These are phyloP conservation scores for Dermatemys mawii DNA, from an alignment of 2,113 vertebrate genomes.

Conservation along the genomic window DNA sequence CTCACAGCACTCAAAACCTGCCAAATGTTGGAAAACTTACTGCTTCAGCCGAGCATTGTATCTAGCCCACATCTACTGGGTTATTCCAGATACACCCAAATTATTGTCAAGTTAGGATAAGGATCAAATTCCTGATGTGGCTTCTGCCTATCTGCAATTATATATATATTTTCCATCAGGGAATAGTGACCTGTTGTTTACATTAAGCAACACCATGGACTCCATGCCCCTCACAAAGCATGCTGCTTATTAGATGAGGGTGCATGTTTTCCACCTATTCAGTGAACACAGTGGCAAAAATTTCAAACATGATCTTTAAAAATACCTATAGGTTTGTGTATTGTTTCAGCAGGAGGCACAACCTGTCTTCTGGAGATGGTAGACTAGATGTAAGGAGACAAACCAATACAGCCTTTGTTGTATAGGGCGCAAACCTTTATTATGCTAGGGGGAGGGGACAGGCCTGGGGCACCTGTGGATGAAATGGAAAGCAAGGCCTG, in stretches of 20 bases:
- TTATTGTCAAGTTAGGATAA: neutral
- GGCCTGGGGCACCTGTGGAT: neutral
- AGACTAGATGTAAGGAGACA: slow-evolving; percentile 13
- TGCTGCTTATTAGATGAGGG: neutral
- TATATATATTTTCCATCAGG: neutral
- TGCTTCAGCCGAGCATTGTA: neutral
- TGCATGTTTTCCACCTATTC: neutral
- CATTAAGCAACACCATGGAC: neutral
- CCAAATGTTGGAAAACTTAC: neutral
- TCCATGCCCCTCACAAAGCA: neutral
- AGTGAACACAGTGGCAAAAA: neutral
- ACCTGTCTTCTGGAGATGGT: neutral
- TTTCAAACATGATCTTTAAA: slow-evolving; percentile 13
- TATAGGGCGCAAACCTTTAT: slow-evolving; percentile 6
- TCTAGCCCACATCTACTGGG: neutral
- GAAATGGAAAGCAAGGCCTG: neutral
- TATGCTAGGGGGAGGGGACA: neutral
- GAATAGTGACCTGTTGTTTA: neutral
- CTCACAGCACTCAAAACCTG: neutral
- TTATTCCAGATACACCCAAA: neutral
- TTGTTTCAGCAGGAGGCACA: slow-evolving; percentile 8
- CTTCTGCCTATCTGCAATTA: neutral
- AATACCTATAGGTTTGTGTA: neutral
- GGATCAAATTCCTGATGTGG: neutral
- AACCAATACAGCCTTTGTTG: neutral